Evolutionary conservation across 2,113 vertebrate species (phyloP).

Genomic region (Chamaea fasciata): DNA sequence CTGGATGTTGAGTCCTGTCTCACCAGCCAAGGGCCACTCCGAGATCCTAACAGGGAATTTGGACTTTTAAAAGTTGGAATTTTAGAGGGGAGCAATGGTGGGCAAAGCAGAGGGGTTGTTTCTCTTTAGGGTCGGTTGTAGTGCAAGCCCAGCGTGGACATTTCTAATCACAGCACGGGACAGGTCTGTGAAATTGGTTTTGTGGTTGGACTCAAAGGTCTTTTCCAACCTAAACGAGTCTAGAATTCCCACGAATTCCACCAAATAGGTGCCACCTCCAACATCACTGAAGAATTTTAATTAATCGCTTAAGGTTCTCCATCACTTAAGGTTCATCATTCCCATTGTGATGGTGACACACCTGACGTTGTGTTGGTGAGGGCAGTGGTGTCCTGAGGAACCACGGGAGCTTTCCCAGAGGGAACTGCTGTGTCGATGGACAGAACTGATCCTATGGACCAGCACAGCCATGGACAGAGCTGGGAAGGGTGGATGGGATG

Average conservation of each 20-base stretch:
- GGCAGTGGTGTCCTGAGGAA: not conserved
- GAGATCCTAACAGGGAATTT: not conserved
- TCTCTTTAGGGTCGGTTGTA: not conserved
- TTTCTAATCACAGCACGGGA: not conserved
- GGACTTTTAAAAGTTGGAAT: not conserved
- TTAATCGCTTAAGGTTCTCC: too few relatives aligned
- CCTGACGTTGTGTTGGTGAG: accelerated
- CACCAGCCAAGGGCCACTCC: not conserved
- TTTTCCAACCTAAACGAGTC: not conserved
- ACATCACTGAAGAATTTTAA: accelerated
- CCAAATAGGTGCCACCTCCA: not conserved
- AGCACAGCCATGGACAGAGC: accelerated
- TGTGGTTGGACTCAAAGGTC: not conserved
- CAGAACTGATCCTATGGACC: accelerated
- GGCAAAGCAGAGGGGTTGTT: accelerated
- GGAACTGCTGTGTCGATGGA: accelerated
- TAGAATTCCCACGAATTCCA: not conserved
- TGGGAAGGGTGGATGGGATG: accelerated
- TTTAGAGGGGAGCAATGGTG: not conserved
- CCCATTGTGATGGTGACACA: not conserved
- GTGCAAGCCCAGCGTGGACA: not conserved
- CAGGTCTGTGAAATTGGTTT: not conserved
- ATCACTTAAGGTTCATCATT: not conserved
- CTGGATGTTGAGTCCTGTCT: not conserved
- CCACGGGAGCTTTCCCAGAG: accelerated